A percentile compares a stretch with the other conserved stretches of the same genome.
phyloP scores from a whole-genome alignment of 1,140 invertebrate species.

The Oryctes rhinoceros region DNA sequence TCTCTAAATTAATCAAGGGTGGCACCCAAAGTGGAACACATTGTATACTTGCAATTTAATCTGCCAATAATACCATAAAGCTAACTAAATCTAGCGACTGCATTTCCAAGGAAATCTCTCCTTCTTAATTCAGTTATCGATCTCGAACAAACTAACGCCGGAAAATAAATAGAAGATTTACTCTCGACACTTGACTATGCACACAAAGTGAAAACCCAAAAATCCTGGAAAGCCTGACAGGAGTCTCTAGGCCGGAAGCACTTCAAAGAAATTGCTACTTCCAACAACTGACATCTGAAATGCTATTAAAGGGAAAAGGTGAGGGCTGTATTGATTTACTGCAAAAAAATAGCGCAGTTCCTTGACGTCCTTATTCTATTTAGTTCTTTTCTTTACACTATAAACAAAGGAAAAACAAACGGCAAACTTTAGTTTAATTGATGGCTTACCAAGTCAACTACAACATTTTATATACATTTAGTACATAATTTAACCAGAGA shows the following conservation, averaged over 20 bases:
- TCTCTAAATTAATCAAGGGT: no score
- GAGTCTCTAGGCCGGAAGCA: slow-evolving; percentile 9
- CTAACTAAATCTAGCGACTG: no score
- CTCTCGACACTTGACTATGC: neutral
- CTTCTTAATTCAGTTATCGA: neutral
- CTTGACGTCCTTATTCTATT: no score
- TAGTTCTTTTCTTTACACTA: no score
- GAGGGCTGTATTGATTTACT: neutral
- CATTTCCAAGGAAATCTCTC: neutral
- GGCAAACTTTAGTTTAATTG: no score
- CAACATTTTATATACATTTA: no score
- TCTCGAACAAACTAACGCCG: neutral
- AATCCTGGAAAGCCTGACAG: neutral
- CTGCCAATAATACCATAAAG: no score
- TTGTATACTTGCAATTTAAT: no score
- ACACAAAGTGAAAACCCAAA: neutral
- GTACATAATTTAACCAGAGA: no score
- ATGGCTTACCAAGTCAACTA: no score
- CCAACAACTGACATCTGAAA: neutral
- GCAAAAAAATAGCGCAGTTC: neutral
- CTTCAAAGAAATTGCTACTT: slow-evolving; percentile 4
- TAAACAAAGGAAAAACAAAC: no score
- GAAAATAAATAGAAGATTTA: slow-evolving; percentile 16
- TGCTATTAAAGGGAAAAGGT: neutral
- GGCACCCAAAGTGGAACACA: no score